These are phyloP conservation scores for Globodera ellingtonae DNA, from an alignment of 1,140 invertebrate species.

Conservation along the genomic window DNA sequence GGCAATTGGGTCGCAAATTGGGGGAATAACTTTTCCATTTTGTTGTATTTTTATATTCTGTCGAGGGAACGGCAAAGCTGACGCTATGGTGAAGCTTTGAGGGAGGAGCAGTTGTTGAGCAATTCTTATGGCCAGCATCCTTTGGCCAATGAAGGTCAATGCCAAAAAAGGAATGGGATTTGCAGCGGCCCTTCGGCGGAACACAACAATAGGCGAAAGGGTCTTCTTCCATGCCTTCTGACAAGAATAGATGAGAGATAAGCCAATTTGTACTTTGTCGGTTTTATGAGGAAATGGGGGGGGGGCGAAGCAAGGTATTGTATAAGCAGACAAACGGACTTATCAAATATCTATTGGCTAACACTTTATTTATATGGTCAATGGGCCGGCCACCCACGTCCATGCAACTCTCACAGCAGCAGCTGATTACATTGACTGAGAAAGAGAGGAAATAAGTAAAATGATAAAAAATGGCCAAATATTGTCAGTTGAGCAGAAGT, in stretches of 20 bases:
- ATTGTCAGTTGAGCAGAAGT: neutral
- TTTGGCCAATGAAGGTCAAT: neutral
- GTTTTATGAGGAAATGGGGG: neutral
- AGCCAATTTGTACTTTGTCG: no score
- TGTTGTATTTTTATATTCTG: neutral
- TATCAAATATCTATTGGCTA: neutral
- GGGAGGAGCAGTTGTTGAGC: neutral
- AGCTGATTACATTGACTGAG: neutral
- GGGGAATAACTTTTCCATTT: neutral
- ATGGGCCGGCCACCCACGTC: neutral
- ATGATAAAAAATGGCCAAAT: neutral
- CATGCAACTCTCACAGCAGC: neutral
- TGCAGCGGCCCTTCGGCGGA: neutral
- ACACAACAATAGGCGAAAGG: no score
- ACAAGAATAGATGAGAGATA: no score
- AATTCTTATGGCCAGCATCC: neutral
- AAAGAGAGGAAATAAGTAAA: neutral
- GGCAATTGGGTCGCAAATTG: neutral
- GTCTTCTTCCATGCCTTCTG: no score
- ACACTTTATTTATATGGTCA: neutral
- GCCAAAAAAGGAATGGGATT: neutral
- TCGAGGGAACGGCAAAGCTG: neutral
- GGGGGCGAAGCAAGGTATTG: no score
- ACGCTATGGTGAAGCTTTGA: neutral
- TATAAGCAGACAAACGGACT: neutral